Evolutionary conservation across 2,888 invertebrate genomes (phyloP).

Genomic region (Melolontha melolontha): DNA sequence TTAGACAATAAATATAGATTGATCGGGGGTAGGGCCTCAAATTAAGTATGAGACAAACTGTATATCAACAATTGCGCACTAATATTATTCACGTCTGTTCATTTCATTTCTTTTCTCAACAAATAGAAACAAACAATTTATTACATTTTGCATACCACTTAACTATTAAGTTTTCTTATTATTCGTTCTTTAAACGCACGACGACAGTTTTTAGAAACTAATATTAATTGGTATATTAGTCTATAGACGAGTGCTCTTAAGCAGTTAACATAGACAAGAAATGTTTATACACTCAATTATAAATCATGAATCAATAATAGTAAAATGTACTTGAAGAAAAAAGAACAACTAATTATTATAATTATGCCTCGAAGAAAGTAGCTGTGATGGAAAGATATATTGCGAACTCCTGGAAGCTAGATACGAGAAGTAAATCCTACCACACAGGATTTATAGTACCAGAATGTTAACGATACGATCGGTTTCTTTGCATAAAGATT

Average conservation of each 20-base stretch:
- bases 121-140: constrained; percentile 7
- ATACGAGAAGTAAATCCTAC: constrained; percentile 8
- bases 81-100: too few relatives aligned
- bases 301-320: constrained; percentile 24
- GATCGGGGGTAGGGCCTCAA: too few relatives aligned
- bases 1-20: too few relatives aligned
- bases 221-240: constrained; percentile 55
- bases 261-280: background rate
- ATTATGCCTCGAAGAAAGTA: constrained; percentile 12
- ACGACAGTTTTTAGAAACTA: constrained; percentile 45
- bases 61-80: too few relatives aligned
- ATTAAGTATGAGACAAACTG: too few relatives aligned
- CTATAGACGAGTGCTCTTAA: background rate
- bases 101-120: background rate
- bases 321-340: background rate
- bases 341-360: constrained; percentile 30
- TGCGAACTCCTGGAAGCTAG: constrained; percentile 8
- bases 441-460: constrained; percentile 3
- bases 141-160: constrained; percentile 17
- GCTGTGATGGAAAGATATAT: constrained; percentile 11
- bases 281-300: constrained; percentile 23
- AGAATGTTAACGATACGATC: constrained; percentile 19
- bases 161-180: constrained; percentile 21
- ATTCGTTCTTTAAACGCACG: constrained; percentile 18
- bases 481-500: constrained; percentile 13